phyloP scores from a whole-genome alignment of 1,140 invertebrate genomes.

The Ips typographus region DNA sequence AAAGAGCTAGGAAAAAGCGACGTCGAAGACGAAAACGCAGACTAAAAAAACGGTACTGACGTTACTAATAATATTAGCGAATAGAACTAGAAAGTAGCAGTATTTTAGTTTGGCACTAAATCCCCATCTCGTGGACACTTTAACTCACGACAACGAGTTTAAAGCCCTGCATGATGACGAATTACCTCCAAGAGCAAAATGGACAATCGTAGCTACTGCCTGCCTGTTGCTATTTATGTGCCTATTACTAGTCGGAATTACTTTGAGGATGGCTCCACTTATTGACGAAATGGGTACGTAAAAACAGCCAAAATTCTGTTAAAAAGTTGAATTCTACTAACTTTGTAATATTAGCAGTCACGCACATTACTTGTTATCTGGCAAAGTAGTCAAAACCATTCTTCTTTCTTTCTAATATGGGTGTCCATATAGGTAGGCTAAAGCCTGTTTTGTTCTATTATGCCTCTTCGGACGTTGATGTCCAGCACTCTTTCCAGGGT shows the following conservation, averaged over 20 bases:
- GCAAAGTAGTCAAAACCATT: too few relatives aligned
- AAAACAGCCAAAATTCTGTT: too few relatives aligned
- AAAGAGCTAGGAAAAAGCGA: slow-evolving; percentile 47
- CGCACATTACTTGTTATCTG: too few relatives aligned
- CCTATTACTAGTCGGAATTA: slow-evolving; percentile 83
- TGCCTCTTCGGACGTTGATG: too few relatives aligned
- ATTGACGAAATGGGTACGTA: slow-evolving; percentile 90
- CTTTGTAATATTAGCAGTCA: too few relatives aligned
- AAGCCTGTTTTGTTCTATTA: too few relatives aligned
- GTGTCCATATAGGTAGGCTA: too few relatives aligned
- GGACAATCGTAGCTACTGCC: slow-evolving; percentile 86
- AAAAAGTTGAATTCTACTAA: too few relatives aligned
- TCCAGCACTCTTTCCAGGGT: too few relatives aligned
- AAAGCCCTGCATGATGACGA: slow-evolving; percentile 72
- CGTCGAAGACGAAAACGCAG: slow-evolving; percentile 47
- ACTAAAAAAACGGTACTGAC: slow-evolving; percentile 42
- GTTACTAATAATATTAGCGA: neutral
- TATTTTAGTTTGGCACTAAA: slow-evolving; percentile 28
- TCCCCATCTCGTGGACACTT: slow-evolving; percentile 34
- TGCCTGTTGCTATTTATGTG: slow-evolving; percentile 83
- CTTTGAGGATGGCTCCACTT: slow-evolving; percentile 84
- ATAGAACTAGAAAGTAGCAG: neutral
- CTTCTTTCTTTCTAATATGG: too few relatives aligned
- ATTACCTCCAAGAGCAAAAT: slow-evolving; percentile 76
- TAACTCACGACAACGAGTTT: slow-evolving; percentile 32